phyloP scores from a whole-genome alignment of 2,888 invertebrate genomes.

The Coremacera marginata region DNA sequence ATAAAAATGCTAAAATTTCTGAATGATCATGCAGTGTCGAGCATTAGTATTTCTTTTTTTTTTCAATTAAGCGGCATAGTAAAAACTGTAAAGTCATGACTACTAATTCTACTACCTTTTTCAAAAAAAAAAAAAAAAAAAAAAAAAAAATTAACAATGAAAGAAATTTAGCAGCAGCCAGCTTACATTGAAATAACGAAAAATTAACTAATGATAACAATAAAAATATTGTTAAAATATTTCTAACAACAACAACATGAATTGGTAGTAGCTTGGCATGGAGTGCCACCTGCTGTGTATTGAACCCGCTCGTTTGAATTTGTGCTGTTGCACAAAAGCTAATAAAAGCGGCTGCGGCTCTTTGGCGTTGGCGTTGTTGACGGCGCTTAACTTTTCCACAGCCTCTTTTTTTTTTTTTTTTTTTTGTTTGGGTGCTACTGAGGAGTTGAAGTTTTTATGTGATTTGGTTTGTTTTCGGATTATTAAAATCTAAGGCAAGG shows the following conservation, averaged over 20 bases:
- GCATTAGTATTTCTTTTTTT: conserved; percentile 31
- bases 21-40: conserved; percentile 20
- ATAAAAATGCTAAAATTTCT: conserved; percentile 20
- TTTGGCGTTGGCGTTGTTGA: conserved; percentile 20
- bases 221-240: not conserved
- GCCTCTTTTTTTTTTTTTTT: not conserved
- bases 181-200: not conserved
- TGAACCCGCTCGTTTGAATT: not conserved
- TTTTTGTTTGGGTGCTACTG: no score
- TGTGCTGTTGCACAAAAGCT: no score
- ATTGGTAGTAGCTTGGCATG: conserved; percentile 22
- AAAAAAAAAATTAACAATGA: not conserved
- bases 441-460: not conserved
- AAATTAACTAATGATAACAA: not conserved
- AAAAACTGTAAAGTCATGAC: conserved; percentile 33
- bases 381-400: conserved; percentile 30
- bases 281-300: conserved; percentile 27
- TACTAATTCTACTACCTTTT: conserved; percentile 32
- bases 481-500: not conserved
- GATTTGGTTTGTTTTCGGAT: not conserved
- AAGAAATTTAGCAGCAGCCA: not conserved
- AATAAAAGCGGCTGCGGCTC: not conserved
- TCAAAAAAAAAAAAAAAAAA: not conserved
- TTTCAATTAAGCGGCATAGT: conserved; percentile 39
- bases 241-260: not conserved